Conservation (phyloP, 2,888 invertebrate genomes). For the Nemotelus nigrinus region DNA sequence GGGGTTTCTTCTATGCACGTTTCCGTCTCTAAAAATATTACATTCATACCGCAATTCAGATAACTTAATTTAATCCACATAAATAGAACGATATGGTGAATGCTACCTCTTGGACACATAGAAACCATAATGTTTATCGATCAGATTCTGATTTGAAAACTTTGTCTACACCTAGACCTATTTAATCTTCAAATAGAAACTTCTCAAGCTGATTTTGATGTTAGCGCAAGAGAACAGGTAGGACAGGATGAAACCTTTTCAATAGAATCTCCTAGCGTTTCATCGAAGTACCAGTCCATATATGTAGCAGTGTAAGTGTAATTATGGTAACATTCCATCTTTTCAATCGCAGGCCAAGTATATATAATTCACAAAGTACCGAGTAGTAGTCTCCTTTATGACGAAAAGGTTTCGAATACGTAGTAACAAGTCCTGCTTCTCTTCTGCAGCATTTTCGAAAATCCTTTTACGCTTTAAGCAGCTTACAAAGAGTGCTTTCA, state of each 20-base stretch:
- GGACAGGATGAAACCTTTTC: constrained; percentile 36
- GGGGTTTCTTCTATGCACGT: no score
- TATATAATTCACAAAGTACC: neutral
- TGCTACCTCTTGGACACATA: neutral
- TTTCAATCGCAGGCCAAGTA: constrained; percentile 29
- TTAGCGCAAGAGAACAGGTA: constrained; percentile 16
- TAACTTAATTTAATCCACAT: no score
- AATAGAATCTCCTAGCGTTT: constrained; percentile 8
- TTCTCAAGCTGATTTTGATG: constrained; percentile 38
- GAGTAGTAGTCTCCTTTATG: neutral
- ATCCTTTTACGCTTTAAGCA: constrained; percentile 39
- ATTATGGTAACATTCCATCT: constrained; percentile 31
- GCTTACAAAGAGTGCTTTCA: constrained; percentile 28
- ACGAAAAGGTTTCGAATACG: neutral
- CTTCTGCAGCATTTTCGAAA: constrained; percentile 8
- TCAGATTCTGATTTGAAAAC: neutral
- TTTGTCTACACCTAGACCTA: constrained; percentile 27
- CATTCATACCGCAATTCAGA: no score
- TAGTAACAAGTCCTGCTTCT: neutral
- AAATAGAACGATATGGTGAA: no score
- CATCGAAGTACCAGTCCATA: constrained; percentile 8
- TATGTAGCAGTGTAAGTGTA: constrained; percentile 1
- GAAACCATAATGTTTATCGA: constrained; percentile 3
- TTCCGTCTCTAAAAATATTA: no score
- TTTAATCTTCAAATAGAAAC: constrained; percentile 42